phyloP scores from a whole-genome alignment of 1,140 invertebrate genomes.

The Elysia chlorotica region DNA sequence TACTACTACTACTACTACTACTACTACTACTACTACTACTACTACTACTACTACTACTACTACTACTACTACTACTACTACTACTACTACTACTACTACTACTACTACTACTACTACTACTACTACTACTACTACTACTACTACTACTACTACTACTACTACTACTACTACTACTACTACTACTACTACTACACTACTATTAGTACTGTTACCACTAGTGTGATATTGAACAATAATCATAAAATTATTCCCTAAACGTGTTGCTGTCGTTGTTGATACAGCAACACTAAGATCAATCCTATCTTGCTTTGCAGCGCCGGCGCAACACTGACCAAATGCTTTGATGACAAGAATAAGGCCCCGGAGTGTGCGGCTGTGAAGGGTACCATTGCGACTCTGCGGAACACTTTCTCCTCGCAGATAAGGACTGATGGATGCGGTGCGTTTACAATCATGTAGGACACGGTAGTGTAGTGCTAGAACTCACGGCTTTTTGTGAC shows the following conservation, averaged over 20 bases:
- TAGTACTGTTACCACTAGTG: slow-evolving; percentile 6
- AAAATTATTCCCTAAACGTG: too few species aligned
- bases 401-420: too few species aligned
- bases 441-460: too few species aligned
- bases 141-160: slow-evolving; percentile 14
- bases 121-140: slow-evolving; percentile 14
- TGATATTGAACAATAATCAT: too few species aligned
- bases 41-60: slow-evolving; percentile 14
- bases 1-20: slow-evolving; percentile 10
- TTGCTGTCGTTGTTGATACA: neutral
- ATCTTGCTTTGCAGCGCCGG: neutral
- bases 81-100: slow-evolving; percentile 14
- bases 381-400: too few species aligned
- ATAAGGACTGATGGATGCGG: too few species aligned
- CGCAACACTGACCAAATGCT: neutral
- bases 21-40: slow-evolving; percentile 11
- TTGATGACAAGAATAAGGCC: neutral
- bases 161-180: slow-evolving; percentile 14
- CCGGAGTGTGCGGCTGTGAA: neutral
- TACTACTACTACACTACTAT: slow-evolving; percentile 13
- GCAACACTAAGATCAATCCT: neutral
- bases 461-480: too few species aligned
- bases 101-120: slow-evolving; percentile 14
- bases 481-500: too few species aligned
- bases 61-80: slow-evolving; percentile 13